These are phyloP conservation scores for Cryptus viduatorius DNA, from an alignment of 2,888 invertebrate genomes.

Conservation along the genomic window DNA sequence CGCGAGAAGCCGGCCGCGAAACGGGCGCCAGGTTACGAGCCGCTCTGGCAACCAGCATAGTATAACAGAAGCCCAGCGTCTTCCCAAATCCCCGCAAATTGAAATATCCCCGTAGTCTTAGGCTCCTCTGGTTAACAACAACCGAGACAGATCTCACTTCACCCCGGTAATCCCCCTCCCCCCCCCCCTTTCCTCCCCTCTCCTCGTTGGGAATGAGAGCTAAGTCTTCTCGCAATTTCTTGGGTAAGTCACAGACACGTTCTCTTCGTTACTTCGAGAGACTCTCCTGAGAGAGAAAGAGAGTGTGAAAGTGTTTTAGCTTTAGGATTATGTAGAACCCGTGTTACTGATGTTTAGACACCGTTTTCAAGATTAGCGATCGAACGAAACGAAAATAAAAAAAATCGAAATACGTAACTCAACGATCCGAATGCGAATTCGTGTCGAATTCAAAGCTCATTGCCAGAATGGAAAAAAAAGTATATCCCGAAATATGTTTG, in stretches of 20 bases:
- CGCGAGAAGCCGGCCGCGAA: constrained; percentile 29
- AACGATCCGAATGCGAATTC: neutral
- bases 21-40: constrained; percentile 38
- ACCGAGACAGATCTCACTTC: constrained; percentile 79
- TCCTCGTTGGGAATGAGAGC: constrained; percentile 63
- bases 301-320: constrained; percentile 52
- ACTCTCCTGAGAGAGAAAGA: constrained; percentile 49
- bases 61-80: constrained; percentile 69
- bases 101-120: constrained; percentile 80
- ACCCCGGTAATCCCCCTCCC: constrained; percentile 75
- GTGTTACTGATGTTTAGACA: constrained; percentile 1
- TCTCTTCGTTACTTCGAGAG: constrained; percentile 48
- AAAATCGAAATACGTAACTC: neutral
- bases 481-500: too few relatives aligned
- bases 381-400: neutral
- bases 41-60: neutral
- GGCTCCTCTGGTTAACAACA: constrained; percentile 80
- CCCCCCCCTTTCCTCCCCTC: constrained; percentile 40
- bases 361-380: neutral
- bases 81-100: constrained; percentile 80
- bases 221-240: constrained; percentile 72
- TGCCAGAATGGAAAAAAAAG: neutral
- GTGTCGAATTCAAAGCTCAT: too few relatives aligned
- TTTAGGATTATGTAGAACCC: constrained; percentile 24
- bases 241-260: constrained; percentile 72